Base-by-base conservation (phyloP, 2,888 invertebrate genomes). In the Anodontia alba region DNA sequence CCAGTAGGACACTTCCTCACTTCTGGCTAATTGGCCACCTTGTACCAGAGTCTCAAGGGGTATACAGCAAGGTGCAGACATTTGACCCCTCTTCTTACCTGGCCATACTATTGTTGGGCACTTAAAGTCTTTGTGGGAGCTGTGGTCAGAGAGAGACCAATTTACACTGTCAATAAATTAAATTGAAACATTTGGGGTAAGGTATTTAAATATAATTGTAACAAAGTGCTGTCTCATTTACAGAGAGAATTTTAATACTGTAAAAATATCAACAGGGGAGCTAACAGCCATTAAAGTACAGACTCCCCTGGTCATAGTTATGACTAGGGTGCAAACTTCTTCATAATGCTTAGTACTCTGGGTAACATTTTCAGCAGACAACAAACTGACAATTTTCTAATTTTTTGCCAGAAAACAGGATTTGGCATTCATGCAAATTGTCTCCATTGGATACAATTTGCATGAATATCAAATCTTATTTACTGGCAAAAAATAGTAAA, bases 21-120 rank as follows among this genome's bases (percentile, higher is more conserved):
- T 62, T 62, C 31, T 62, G 62, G 62, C 62, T 62, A 62, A 62
- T 62, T 33, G 62, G 62, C 62, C 62, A 29, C 57, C 57, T 12
- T 49, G 49, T 7, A 10, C 17, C 49, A 20, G 49, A 3, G 20
- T 54, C 23, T 26, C 46, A 54, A 54, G 26, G 26, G 20, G 62
- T 7, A 20, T 62, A 62, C 62, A 33, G n/a, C 62, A 62, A 62
- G 62, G 62, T 31, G 20, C 62, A 62, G 20, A 10, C 23, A 15
- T 62, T 12, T 62, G 62, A 62, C 62, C 62, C n/a, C 62, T 62
- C 54, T 62, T 62, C 62, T 33, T 62, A 62, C 62, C 3, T 62
- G 31, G 62, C 29, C 31, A 20, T 1, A 17, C 31, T 62, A 29
- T 33, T 62, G 62, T 31, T 62, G 62, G 62, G 10, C 62, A 54